Evolutionary conservation across 2,113 vertebrate species (phyloP), one percentile per base, ranked within the genome.

Genomic region (Gnathonemus longibarbis): DNA sequence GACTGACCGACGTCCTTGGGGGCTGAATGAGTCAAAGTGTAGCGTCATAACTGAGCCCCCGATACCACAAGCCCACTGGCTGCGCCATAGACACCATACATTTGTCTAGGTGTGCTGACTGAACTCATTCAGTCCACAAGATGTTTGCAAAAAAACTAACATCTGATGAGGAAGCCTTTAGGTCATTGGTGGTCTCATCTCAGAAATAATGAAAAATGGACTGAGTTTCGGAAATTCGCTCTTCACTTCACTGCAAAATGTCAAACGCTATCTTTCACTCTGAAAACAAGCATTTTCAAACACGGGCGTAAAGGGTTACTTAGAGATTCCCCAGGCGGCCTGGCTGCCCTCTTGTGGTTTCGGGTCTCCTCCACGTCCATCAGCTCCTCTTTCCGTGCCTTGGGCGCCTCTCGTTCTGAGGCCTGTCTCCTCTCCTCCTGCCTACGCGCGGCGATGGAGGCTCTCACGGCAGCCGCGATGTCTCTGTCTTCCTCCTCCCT

Each of bases 401-500:
- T 96, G 80, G 94, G 93, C 88, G 95, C 94, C 0, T 93, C 96
- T 89, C 94, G 95, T 89, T 98, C 98, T 88, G 96, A 95, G 0
- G 89, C 91, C 0, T 95, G 93, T 39, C 92, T 96, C 6, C 95
- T 96, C 91, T 97, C 97, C 1, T 97, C 97, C 91, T 96, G 97
- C 50, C 96, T 91, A 50, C 94, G 96, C 1, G 93, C 94, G 3
- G 96, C 97, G 89, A 98, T 92, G 0, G 98, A 99, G 0, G 98
- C 98, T 91, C 96, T 94, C 91, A 98, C 95, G 0, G 98, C 98
- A 2, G 97, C 97, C 2, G 97, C 97, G 83, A 98, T 62, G 0
- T 98, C 98, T 87, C 97, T 93, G 92, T 99, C 98, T 84, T 99
- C 98, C 86, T 99, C 98, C 84, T 99, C 98, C 92, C 98, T 99